Evolutionary conservation across 35 echinoderm and acorn worm species (phyloP), one percentile per base, ranked within the genome.

Genomic region (Amphiura filiformis): DNA sequence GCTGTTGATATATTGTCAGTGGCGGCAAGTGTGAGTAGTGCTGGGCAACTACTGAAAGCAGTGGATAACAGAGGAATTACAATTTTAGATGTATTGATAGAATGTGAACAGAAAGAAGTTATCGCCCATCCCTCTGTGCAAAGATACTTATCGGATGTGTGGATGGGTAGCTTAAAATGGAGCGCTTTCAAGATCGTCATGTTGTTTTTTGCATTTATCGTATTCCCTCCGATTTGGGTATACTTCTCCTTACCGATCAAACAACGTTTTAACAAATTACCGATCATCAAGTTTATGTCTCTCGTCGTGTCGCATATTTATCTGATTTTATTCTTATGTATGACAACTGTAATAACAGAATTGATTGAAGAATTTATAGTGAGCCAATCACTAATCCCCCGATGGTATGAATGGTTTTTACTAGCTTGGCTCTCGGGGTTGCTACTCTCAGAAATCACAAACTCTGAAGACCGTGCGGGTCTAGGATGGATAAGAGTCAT

Each of bases 211-310:
- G 20, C 92, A 9, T 91, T 99, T 32, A 76, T 99, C 32, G 75
- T 99, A 32, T 92, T 91, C 30, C 96, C 96, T 0, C 93, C 93
- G 22, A 85, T 99, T 1, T 99, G 96, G 96, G 80, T 95, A 36
- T 75, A 87, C 34, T 94, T 99, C 33, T 94, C 96, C 0, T 37
- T 99, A 18, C 96, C 96, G 5, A 84, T 99, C 38, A 89, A 92
- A 52, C 87, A 88, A 14, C 83, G 90, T 15, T 93, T 92, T 77
- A 94, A 94, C 87, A 94, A 92, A 84, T 90, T 99, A 9, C 96
- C 96, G 31, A 99, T 99, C 38, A 99, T 99, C 47, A 99, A 99
- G 76, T 99, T 95, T 87, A 99, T 99, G 96, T 92, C 89, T n/a
- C 90, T 92, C 39, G 75, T 99, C 11, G 96, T 95, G 0, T 99